Evolutionary conservation across 2,113 vertebrate genomes (phyloP), one percentile per base, ranked within the genome.

Genomic region (Sprattus sprattus): DNA sequence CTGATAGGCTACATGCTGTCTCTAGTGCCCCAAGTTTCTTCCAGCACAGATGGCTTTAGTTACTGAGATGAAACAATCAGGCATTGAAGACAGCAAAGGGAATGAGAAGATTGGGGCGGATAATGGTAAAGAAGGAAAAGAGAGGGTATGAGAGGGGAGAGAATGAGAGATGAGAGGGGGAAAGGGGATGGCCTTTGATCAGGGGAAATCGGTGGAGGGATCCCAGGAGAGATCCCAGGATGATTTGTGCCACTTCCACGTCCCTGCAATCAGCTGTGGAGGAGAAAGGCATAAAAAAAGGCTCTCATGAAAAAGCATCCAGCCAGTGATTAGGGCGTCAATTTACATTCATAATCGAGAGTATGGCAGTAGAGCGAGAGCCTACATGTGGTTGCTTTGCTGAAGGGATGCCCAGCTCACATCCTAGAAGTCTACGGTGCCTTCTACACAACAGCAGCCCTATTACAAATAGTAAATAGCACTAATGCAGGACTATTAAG

Each of bases 261-360:
- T 88, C 85, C 86, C 54, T 81, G 82, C 82, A 84, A 85, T 81
- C 81, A 84, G 81, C 81, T 22, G 52, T 82, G 82, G 50, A 80
- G 45, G 64, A 82, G 20, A 86, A 45, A 84, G 80, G 78, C 28
- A 64, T 6, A 52, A 1, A 39, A 20, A 80, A 60, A 54, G 84
- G 57, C 57, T 54, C 16, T 11, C 13, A 52, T 52, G 11, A 18
- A 54, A 54, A 54, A 54, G 50, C 10, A 9, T 52, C 50, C 50
- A 54, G 52, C 52, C 52, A 16, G 18, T 16, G 52, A 54, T 13
- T 4, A 54, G 52, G 52, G 52, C 52, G 13, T 18, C 52, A 54
- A 54, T 15, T 54, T 18, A 54, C 16, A 54, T 13, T 13, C 52
- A 54, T 54, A 15, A 9, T 64, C 57, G 4, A 22, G 57, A 64